phyloP scores from a whole-genome alignment of 2,113 vertebrate genomes.

The Apodemus speciosus region DNA sequence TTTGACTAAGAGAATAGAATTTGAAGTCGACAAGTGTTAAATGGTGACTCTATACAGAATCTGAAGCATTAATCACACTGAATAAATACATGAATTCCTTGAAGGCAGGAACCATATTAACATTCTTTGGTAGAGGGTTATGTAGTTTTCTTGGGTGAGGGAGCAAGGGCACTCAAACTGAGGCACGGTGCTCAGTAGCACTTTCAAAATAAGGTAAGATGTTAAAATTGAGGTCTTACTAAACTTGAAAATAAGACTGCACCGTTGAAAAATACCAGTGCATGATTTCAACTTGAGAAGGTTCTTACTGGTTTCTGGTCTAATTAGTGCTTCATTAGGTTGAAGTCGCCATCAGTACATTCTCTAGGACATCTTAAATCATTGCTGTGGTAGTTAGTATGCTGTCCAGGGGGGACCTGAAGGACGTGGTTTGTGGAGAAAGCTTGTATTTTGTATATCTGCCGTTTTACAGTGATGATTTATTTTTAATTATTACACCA shows the following conservation, averaged over 20 bases:
- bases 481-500: neutral
- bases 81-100: slow-evolving; percentile 2
- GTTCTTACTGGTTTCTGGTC: slow-evolving; percentile 14
- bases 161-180: neutral
- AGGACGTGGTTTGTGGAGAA: neutral
- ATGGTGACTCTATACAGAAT: neutral
- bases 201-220: slow-evolving; percentile 15
- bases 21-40: neutral
- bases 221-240: slow-evolving; percentile 3
- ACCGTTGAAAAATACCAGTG: neutral
- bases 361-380: slow-evolving; percentile 5
- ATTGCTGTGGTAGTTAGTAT: neutral
- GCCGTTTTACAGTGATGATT: neutral
- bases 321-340: slow-evolving; percentile 12
- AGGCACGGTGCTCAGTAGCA: neutral
- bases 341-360: neutral
- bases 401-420: neutral
- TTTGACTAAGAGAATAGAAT: slow-evolving; percentile 11
- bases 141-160: neutral
- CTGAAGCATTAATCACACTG: neutral
- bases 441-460: neutral
- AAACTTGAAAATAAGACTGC: neutral
- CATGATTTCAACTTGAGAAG: neutral
- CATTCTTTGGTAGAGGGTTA: neutral
- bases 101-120: neutral